These are phyloP conservation scores for Myotis yumanensis DNA, from an alignment of 2,113 vertebrate species.

Conservation along the genomic window DNA sequence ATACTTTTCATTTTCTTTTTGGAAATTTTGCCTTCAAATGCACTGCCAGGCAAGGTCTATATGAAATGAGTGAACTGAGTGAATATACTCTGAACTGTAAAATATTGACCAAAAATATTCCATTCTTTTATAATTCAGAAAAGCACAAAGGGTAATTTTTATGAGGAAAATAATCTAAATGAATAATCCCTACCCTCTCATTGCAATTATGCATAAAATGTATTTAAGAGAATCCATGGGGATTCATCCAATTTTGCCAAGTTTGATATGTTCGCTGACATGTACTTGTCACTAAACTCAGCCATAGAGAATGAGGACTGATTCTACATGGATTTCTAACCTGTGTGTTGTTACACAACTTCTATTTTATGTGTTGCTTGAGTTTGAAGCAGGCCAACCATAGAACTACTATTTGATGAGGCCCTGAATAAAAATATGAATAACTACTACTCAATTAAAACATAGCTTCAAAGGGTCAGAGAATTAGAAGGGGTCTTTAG, in stretches of 20 bases:
- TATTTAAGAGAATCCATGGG: not conserved
- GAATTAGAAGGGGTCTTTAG: not conserved
- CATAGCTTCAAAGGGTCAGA: not conserved
- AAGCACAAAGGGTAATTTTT: not conserved
- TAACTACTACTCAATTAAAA: not conserved
- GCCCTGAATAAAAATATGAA: not conserved
- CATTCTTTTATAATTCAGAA: slow-evolving; percentile 13
- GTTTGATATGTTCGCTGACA: not conserved
- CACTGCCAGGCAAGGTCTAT: not conserved
- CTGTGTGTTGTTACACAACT: not conserved
- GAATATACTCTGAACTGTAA: not conserved
- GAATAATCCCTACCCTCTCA: not conserved
- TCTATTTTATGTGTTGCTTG: not conserved
- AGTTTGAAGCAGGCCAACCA: not conserved
- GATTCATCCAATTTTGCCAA: not conserved
- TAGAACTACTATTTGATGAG: not conserved
- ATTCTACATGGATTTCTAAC: not conserved
- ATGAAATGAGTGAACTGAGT: slow-evolving; percentile 17
- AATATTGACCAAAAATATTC: not conserved
- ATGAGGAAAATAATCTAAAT: not conserved
- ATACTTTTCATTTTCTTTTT: not conserved
- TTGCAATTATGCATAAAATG: not conserved
- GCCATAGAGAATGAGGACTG: not conserved
- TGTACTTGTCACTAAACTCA: not conserved
- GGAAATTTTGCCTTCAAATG: not conserved